Base-by-base conservation (phyloP, 2,797 vertebrate species). In the Rallus crepitans region DNA sequence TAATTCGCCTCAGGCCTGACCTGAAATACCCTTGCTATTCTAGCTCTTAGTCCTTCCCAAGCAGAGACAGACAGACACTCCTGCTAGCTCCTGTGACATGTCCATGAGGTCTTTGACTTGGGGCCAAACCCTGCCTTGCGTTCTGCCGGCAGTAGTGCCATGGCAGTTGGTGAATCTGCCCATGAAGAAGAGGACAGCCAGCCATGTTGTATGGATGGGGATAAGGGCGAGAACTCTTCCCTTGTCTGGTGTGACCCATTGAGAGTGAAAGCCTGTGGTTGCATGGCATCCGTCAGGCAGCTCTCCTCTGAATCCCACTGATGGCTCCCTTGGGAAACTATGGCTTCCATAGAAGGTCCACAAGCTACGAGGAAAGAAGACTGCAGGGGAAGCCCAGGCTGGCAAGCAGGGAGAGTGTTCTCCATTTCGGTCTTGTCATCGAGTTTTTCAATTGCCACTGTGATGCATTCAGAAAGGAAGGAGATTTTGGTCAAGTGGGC, bases 1-100 rank as follows among this genome's bases (percentile, higher is more conserved):
- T 96, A 94, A 96, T 94, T 97, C 78, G 88, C 95, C 91, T 96
- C 94, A 95, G 94, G 91, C 93, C 93, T 96, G 96, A 96, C 96
- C 94, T 95, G 95, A 95, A 97, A 95, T 97, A 96, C 91, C 96
- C 95, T 77, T 87, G 64, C 90, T 96, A 47, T 94, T 96, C 87
- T 63, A 83, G 78, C 87, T 82, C 75, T 40, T 94, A 73, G 90
- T 64, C 86, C 81, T 90, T 93, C 90, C 56, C 31, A 16, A 68
- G 86, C 57, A 12, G 64, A 56, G 79, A 8, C 60, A 84, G 83
- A 61, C 85, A 84, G 83, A 61, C 85, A 50, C 77, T 96, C 42
- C 2, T 19, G 56, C 66, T 65, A 69, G 59, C 79, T 87, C 2
- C 0, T 31, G 12, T 5, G 73, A 77, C 56, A 63, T 33, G 3